Evolutionary conservation across 2,113 vertebrate species (phyloP), one percentile per base, ranked within the genome.

Genomic region (Actenoides lindsayi): DNA sequence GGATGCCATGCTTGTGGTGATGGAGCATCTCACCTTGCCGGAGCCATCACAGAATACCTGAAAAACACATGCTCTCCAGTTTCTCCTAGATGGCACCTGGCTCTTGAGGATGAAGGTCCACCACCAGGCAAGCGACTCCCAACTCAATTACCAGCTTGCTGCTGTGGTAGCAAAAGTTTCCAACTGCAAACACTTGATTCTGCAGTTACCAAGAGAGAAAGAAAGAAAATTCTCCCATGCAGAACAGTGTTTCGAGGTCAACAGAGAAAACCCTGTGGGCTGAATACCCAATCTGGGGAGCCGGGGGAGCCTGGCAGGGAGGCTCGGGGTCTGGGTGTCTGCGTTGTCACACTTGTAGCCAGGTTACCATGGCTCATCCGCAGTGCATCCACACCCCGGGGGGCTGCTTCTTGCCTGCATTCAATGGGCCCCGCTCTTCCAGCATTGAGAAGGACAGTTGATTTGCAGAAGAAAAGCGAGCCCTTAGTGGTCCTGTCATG

Each of bases 271-370:
- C 28, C 85, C 89, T 76, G 84, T 19, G 87, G 93, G 41, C 80
- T 97, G 95, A 97, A 97, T 97, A 91, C 75, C 75, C 96, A 94
- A 28, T 53, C 44, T 77, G 84, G 90, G 91, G 84, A 96, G 88
- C 30, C 67, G 39, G 2, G 3, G 53, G 62, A 91, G 73, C 25
- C 80, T 88, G 79, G 90, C 95, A 89, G 83, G 76, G 79, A 76
- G 28, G 69, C 80, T 82, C 3, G 3, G 91, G 87, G 81, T 76
- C 75, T 59, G 73, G 84, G 71, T 84, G 87, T 86, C 96, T 97
- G 95, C 73, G 13, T 59, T 77, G 92, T 37, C 84, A 73, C 90
- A 53, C 83, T 95, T 78, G 94, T 46, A 96, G 97, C 97, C 95
- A 93, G 96, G 96, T 94, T 96, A 46, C 84, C 94, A 80, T 65